Percentiles rank a stretch among this genome's conserved stretches.
These are phyloP conservation scores for Porites divaricata DNA, from an alignment of 92 coral and sea anemone species.

Conservation along the genomic window DNA sequence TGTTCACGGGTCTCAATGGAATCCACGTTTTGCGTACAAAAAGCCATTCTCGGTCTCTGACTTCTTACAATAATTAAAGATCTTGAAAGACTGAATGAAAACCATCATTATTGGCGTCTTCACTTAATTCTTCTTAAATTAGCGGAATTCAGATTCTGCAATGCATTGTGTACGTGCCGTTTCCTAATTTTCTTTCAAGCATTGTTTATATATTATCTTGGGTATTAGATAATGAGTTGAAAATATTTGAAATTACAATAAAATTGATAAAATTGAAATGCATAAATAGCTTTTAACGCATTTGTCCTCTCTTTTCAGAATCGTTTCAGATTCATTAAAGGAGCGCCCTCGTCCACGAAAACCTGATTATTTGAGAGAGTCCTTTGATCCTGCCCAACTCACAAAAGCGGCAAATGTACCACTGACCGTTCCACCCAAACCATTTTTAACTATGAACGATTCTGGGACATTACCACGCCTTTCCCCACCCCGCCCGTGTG, in stretches of 20 bases:
- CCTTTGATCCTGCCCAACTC: conserved; percentile 81
- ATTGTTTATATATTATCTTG: no score
- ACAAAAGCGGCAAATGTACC: conserved; percentile 2
- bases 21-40: no score
- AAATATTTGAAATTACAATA: background rate
- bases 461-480: conserved; percentile 62
- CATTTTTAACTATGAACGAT: background rate
- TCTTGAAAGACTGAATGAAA: no score
- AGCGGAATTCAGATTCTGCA: no score
- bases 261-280: background rate
- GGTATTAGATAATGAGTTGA: no score
- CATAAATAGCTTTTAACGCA: background rate
- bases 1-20: no score
- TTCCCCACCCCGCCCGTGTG: conserved; percentile 59
- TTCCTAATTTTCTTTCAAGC: no score
- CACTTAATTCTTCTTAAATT: no score
- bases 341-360: conserved; percentile 90
- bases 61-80: no score
- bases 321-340: conserved; percentile 60
- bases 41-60: no score
- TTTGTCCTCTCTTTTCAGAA: conserved; percentile 11
- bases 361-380: conserved; percentile 94
- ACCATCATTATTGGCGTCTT: no score
- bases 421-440: conserved; percentile 12
- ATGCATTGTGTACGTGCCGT: no score